A percentile compares a stretch with the other conserved stretches of the same genome.
These are phyloP conservation scores for Pseudochaenichthys georgianus DNA, from an alignment of 2,797 vertebrate genomes.

Conservation along the genomic window DNA sequence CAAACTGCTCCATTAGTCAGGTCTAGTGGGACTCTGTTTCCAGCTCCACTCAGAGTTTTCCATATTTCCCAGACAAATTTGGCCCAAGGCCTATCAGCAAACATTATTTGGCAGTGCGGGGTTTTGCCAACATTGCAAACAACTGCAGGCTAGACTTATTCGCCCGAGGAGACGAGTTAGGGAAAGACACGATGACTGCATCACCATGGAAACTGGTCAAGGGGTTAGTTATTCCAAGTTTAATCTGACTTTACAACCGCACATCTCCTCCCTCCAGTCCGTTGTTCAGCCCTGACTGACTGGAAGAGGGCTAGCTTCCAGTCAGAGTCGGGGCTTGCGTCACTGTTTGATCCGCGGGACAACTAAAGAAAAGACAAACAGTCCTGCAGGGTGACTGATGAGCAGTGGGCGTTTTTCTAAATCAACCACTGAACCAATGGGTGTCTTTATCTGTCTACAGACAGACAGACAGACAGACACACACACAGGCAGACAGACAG, in stretches of 20 bases:
- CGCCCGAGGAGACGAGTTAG: slow-evolving; percentile 43
- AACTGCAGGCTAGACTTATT: slow-evolving; percentile 59
- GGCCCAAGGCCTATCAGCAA: slow-evolving; percentile 61
- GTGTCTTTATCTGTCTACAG: neutral
- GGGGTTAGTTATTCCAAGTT: slow-evolving; percentile 56
- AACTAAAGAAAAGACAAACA: slow-evolving; percentile 44
- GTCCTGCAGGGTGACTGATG: slow-evolving; percentile 37
- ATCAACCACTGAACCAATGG: slow-evolving; percentile 44
- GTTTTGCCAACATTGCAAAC: slow-evolving; percentile 55
- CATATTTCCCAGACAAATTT: slow-evolving; percentile 66
- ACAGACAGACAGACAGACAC: too few relatives aligned
- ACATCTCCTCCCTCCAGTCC: slow-evolving; percentile 19
- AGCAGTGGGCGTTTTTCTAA: slow-evolving; percentile 36
- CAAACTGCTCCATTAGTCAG: slow-evolving; percentile 59
- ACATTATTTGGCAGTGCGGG: slow-evolving; percentile 54
- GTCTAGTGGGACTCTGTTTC: slow-evolving; percentile 41
- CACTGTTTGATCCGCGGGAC: slow-evolving; percentile 63
- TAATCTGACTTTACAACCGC: slow-evolving; percentile 49
- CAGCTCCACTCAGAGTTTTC: slow-evolving; percentile 57
- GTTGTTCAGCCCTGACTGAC: slow-evolving; percentile 33
- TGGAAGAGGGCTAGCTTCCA: slow-evolving; percentile 65
- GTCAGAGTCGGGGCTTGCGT: slow-evolving; percentile 54
- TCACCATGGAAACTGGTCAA: slow-evolving; percentile 77
- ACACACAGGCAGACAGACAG: too few relatives aligned
- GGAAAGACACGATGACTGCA: slow-evolving; percentile 53